Percentiles rank a stretch among this genome's conserved stretches.
These are phyloP conservation scores for Caenorhabditis virilis DNA, from an alignment of 2,888 invertebrate genomes.

Conservation along the genomic window DNA sequence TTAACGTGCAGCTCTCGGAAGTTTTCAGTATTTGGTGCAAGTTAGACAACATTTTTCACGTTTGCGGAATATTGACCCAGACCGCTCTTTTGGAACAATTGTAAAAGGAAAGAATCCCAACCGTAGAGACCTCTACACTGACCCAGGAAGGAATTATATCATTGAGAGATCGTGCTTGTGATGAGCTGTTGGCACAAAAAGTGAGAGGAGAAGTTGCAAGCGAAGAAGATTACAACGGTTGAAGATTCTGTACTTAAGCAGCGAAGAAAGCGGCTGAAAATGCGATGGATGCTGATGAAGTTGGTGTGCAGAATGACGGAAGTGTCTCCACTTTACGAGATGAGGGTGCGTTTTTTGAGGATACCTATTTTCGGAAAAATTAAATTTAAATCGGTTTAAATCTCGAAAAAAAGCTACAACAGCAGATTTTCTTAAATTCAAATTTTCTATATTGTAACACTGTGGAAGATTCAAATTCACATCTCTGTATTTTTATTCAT, in stretches of 20 bases:
- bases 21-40: constrained; percentile 94
- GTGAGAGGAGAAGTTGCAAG: constrained; percentile 91
- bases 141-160: constrained; percentile 90
- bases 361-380: not conserved
- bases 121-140: constrained; percentile 89
- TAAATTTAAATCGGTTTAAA: not conserved
- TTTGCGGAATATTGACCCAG: constrained; percentile 94
- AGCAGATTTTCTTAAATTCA: too few relatives aligned
- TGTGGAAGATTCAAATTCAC: too few relatives aligned
- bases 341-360: constrained; percentile 11
- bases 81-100: constrained; percentile 73
- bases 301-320: constrained; percentile 36
- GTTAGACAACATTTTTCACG: constrained; percentile 95
- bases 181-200: constrained; percentile 84
- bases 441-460: too few relatives aligned
- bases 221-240: constrained; percentile 81
- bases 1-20: constrained; percentile 91
- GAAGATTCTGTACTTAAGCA: constrained; percentile 81
- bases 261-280: constrained; percentile 21
- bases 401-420: not conserved
- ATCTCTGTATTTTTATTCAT: too few relatives aligned
- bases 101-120: constrained; percentile 74
- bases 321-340: constrained; percentile 12
- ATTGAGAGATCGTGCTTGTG: constrained; percentile 84
- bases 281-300: constrained; percentile 66